Conservation (phyloP, 2,113 vertebrate genomes). For the Hipposideros armiger region DNA sequence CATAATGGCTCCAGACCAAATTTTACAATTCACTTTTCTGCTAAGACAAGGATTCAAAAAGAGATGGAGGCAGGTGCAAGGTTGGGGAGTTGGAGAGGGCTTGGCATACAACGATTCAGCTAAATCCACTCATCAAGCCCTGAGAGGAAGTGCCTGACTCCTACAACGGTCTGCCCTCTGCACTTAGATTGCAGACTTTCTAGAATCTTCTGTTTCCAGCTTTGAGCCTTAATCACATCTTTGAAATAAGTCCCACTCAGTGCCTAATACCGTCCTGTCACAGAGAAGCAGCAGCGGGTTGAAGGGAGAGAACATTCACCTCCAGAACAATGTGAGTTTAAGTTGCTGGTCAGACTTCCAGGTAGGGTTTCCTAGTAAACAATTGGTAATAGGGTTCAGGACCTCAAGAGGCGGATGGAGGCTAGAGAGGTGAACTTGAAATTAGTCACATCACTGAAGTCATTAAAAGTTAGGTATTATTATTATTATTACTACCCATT, state of each 20-base stretch:
- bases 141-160: not conserved
- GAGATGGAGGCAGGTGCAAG: not conserved
- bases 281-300: not conserved
- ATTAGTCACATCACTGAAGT: not conserved
- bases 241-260: slow-evolving; percentile 13
- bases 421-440: not conserved
- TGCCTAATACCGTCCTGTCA: not conserved
- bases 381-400: not conserved
- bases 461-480: slow-evolving; percentile 30
- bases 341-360: not conserved
- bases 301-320: not conserved
- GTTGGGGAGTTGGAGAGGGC: not conserved
- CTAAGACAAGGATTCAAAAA: not conserved
- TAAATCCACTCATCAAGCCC: not conserved
- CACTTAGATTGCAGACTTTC: not conserved
- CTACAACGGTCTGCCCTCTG: not conserved
- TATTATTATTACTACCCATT: not conserved
- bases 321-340: slow-evolving; percentile 6
- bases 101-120: not conserved
- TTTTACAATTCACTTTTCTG: not conserved
- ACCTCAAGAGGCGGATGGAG: not conserved
- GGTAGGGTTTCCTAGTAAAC: not conserved
- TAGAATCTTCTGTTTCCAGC: not conserved
- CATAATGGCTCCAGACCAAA: not conserved
- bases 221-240: not conserved